phyloP scores from a whole-genome alignment of 2,888 invertebrate genomes.

The Cabera pusaria region DNA sequence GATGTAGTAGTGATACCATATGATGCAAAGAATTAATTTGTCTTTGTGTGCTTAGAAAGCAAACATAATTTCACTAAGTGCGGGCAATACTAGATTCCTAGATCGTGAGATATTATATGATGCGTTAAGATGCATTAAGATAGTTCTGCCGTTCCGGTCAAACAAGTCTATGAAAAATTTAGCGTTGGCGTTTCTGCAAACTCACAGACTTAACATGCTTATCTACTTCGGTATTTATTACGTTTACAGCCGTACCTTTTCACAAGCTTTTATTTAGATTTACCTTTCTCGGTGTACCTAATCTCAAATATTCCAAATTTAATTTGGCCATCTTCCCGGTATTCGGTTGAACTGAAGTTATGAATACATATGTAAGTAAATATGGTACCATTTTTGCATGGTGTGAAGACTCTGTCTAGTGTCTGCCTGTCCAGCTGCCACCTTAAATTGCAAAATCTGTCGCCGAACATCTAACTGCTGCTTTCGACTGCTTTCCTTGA shows the following conservation, averaged over 20 bases:
- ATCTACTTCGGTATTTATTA: too few relatives aligned
- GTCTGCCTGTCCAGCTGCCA: too few relatives aligned
- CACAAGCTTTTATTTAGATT: not conserved
- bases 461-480: too few relatives aligned
- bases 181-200: slow-evolving; percentile 28
- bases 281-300: not conserved
- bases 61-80: slow-evolving; percentile 12
- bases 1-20: too few relatives aligned
- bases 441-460: too few relatives aligned
- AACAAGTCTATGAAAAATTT: slow-evolving; percentile 24
- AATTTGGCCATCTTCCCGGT: too few relatives aligned
- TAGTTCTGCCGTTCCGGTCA: slow-evolving; percentile 23
- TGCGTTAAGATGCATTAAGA: slow-evolving; percentile 26
- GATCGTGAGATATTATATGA: slow-evolving; percentile 17
- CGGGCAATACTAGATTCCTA: slow-evolving; percentile 14
- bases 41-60: not conserved
- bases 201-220: slow-evolving; percentile 19
- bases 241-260: too few relatives aligned
- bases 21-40: not conserved
- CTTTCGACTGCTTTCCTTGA: too few relatives aligned
- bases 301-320: slow-evolving; percentile 9
- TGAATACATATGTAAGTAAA: too few relatives aligned
- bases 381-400: too few relatives aligned
- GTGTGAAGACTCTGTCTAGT: too few relatives aligned
- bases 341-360: too few relatives aligned